Evolutionary conservation across 2,888 invertebrate species (phyloP), one percentile per base, ranked within the genome.

Genomic region (Cephus rjabovi): DNA sequence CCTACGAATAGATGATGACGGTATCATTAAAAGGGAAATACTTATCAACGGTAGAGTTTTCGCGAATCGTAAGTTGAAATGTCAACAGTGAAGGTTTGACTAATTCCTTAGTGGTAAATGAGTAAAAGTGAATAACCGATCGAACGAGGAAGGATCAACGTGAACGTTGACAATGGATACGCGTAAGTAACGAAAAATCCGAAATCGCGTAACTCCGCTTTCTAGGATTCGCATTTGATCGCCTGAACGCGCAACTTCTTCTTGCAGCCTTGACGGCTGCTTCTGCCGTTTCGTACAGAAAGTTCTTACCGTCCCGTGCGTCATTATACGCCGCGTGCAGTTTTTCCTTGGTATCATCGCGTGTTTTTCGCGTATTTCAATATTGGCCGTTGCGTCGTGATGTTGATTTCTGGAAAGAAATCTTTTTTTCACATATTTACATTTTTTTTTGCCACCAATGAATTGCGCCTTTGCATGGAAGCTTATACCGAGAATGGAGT

Each of bases 181-280:
- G 56, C 23, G 56, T 56, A 9, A 56, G 2, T 9, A 71, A 71
- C 71, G 71, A 34, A 81, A 84, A 81, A 78, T 81, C 75, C 69
- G 76, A 81, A 83, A 83, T 86, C 85, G 86, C 84, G 84, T 85
- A 87, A 87, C 85, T 83, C 23, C 86, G 83, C 87, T 87, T 86
- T 86, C 87, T 87, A 87, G 83, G 83, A 83, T 81, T 79, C 74
- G 75, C 75, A 77, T 79, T 70, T 74, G 79, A 71, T 76, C 76
- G 79, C 75, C 73, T 76, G 76, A 23, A 12, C 33, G 31, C 71
- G 71, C 71, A 31, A 33, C 71, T 31, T 15, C 71, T 71, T 33
- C 23, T 56, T 56, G 9, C 56, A 56, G 56, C 56, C 23, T 56
- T 56, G 56, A 56, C 56, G 56, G 56, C 56, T 56, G 56, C 56